These are phyloP conservation scores for Labrus mixtus DNA, from an alignment of 2,113 vertebrate species.

Conservation along the genomic window DNA sequence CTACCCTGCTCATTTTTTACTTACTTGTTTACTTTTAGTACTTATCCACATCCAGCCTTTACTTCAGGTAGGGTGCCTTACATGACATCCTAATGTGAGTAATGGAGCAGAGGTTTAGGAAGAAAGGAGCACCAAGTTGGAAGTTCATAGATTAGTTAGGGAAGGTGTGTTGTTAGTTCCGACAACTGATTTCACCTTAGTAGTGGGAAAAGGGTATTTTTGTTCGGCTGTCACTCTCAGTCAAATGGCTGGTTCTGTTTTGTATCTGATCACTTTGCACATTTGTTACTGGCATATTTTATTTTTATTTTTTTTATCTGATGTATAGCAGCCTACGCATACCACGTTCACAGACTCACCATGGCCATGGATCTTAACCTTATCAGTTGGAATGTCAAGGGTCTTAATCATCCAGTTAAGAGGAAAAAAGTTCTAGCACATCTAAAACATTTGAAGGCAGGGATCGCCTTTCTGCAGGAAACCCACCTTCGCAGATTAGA, in stretches of 20 bases:
- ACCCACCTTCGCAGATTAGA: no score
- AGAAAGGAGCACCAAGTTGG: neutral
- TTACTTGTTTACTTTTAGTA: no score
- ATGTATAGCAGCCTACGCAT: neutral
- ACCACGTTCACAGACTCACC: neutral
- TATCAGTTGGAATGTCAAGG: no score
- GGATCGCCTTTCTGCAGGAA: no score
- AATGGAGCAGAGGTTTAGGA: neutral
- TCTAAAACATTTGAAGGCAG: no score
- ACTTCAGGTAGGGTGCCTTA: no score
- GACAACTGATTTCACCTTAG: neutral
- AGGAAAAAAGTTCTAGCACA: no score
- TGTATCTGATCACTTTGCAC: neutral
- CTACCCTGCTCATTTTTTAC: no score
- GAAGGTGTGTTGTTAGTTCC: neutral
- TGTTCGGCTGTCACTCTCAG: neutral
- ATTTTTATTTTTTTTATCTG: no score
- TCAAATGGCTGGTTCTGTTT: neutral
- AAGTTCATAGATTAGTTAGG: neutral
- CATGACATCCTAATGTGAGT: neutral
- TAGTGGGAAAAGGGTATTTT: neutral
- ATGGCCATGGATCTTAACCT: neutral
- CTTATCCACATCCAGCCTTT: no score
- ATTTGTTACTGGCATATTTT: no score
- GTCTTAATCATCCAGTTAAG: no score